These are phyloP conservation scores for Vireo griseus DNA, from an alignment of 2,797 vertebrate genomes.

Conservation along the genomic window DNA sequence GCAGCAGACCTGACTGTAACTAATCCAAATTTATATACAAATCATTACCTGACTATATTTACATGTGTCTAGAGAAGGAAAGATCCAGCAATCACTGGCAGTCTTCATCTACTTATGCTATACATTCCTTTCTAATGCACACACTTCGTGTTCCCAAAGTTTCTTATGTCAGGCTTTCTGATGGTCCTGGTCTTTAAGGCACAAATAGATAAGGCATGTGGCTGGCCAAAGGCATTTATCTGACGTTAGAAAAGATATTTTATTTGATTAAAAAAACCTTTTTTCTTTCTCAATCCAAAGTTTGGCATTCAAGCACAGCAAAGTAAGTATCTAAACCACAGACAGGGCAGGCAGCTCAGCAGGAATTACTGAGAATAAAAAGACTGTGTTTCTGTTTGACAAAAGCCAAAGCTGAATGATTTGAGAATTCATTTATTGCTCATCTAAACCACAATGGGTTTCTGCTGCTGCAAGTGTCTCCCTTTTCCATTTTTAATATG, in stretches of 20 bases:
- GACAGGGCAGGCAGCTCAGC: background rate
- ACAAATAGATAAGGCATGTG: background rate
- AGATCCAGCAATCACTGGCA: background rate
- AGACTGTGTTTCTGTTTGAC: background rate
- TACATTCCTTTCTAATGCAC: background rate
- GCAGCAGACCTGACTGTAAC: background rate
- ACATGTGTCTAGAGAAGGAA: background rate
- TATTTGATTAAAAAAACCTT: background rate
- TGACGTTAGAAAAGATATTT: background rate
- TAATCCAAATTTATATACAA: background rate
- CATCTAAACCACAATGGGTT: background rate
- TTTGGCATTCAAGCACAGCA: background rate
- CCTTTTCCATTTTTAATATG: background rate
- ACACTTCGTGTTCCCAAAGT: background rate
- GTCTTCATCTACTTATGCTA: background rate
- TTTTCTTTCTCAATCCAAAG: background rate
- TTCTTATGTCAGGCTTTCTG: background rate
- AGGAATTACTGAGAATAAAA: background rate
- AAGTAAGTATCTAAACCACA: background rate
- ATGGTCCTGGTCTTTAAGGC: background rate
- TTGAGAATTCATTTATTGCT: conserved; percentile 4
- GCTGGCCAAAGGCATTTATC: background rate
- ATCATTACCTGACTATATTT: background rate
- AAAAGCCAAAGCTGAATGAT: background rate
- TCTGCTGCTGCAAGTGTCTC: background rate